Base-by-base conservation (phyloP, 2,113 vertebrate species). In the Podarcis raffonei region DNA sequence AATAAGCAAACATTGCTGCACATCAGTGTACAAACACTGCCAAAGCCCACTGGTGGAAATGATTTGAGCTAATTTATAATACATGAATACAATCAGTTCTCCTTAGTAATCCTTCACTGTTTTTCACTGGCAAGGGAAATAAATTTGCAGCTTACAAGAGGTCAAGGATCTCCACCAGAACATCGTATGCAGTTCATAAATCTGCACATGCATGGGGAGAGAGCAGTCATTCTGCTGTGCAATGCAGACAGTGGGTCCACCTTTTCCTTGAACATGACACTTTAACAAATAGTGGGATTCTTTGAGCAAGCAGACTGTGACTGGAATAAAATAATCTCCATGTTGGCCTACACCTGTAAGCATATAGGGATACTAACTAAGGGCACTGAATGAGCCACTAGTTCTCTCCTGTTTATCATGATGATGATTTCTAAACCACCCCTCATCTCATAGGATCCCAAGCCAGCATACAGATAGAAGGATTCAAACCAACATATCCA, bases 81-180 rank as follows among this genome's bases (percentile, higher is more conserved):
- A 78, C 59, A 78, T 84, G 37, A 85, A 85, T 87, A 20, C 39
- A 77, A 89, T 92, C 84, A 86, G 62, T 87, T 90, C 57, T 89
- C 85, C 32, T 87, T 65, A 78, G 92, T 93, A 91, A 91, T 88
- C 32, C 81, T 86, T 91, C 65, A 39, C 3, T 86, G 89, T 92
- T 89, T 92, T 89, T 88, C 89, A 16, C 80, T 92, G 79, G 65
- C 89, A 93, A 76, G 74, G 53, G 53, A 86, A 92, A 92, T 71
- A 87, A 90, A 92, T 88, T 5, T 90, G 12, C 87, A 59, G 37
- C 6, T 53, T 87, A 39, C 15, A 62, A 59, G n/a, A 92, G 89
- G 91, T 92, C 90, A 93, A 89, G 87, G 87, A 89, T 89, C 85
- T 93, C 16, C 32, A 62, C 83, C 83, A 84, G 89, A 94, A 84